Base-by-base conservation (phyloP, 2,797 vertebrate genomes). In the Clarias platycephalus region DNA sequence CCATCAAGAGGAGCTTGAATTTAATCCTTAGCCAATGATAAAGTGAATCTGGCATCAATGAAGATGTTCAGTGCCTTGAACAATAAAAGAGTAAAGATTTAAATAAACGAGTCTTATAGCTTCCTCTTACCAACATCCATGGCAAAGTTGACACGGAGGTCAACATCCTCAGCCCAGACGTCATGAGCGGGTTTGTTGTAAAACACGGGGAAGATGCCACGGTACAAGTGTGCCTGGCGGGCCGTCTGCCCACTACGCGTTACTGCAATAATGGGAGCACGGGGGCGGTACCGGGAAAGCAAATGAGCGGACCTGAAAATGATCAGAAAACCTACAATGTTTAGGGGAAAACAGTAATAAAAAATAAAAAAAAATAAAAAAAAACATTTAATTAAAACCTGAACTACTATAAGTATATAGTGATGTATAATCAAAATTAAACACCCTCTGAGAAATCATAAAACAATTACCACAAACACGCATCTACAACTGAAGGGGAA, bases 141-240 rank as follows among this genome's bases (percentile, higher is more conserved):
- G 89, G 97, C 97, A 84, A 97, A 94, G 93, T 96, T 98, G 63
- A 99, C 98, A 0, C 98, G 94, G 85, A 96, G 94, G 90, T 99
- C 98, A 7, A 99, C 98, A 0, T 99, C 98, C 92, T 99, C 98
- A 0, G 98, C 97, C 97, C 98, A 99, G 20, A 98, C 94, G 0
- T 97, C 95, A 0, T 96, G 89, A 53, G 96, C 88, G 0, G 96
- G 90, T 0, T 95, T 94, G 84, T 94, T 97, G 95, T 96, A 99
- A 55, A 98, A 89, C 72, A 99, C 96, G 0, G 98, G 98, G 93
- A 99, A 99, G 92, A 99, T 96, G 81, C 98, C 98, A 0, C 98
- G 97, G 92, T 97, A 99, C 85, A 99, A 94, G 89, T 99, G 98
- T 66, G 97, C 97, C 91, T 99, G 98, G 31, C 97, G 97, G 0